Conservation (phyloP, 1,140 invertebrate species). For the Ceratina japonica region DNA sequence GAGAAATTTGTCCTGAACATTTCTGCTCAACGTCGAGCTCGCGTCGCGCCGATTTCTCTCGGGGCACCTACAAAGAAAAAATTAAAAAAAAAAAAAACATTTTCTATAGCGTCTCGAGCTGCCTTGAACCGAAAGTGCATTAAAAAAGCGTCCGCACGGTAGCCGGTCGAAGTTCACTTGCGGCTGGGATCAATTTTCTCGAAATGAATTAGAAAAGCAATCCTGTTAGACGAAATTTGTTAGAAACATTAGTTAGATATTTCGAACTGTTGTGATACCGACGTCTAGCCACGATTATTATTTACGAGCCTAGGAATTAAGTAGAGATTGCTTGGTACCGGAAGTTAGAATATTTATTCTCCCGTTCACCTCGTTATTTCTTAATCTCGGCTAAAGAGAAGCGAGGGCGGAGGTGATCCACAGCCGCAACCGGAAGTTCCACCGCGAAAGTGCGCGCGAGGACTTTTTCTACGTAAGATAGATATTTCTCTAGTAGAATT, state of each 20-base stretch:
- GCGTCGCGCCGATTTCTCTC: constrained; percentile 28
- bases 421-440: constrained; percentile 21
- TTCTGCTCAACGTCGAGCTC: constrained; percentile 30
- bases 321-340: too few relatives aligned
- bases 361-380: neutral
- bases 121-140: constrained; percentile 80
- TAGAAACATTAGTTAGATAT: neutral
- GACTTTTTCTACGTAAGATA: constrained; percentile 71
- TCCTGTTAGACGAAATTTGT: too few relatives aligned
- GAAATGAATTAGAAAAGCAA: too few relatives aligned
- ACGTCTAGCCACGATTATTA: neutral
- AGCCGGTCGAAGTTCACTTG: constrained; percentile 11
- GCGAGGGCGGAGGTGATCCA: neutral
- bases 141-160: constrained; percentile 71
- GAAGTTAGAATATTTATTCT: constrained; percentile 1
- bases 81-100: constrained; percentile 38
- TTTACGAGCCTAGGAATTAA: neutral
- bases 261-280: constrained; percentile 22
- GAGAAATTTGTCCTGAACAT: neutral
- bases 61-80: constrained; percentile 19
- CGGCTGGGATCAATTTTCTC: constrained; percentile 4
- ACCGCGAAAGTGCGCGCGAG: constrained; percentile 57
- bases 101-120: constrained; percentile 78
- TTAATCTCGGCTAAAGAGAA: neutral
- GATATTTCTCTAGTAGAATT: constrained; percentile 65